Conservation (phyloP, 2,113 vertebrate genomes). For the Ia io region DNA sequence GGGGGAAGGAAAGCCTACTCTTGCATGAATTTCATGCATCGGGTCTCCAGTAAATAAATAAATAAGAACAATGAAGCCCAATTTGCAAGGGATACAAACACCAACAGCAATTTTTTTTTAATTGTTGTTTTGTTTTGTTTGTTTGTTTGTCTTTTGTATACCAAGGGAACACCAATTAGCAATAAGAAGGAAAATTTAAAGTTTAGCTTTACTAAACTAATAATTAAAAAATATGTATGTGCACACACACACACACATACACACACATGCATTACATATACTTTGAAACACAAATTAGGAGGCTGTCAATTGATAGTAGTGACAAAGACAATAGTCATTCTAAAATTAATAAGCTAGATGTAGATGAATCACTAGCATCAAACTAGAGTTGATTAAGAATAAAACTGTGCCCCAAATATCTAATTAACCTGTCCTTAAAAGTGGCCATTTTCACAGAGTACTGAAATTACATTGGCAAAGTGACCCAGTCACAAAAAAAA, state of each 20-base stretch:
- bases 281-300: constrained; percentile 25
- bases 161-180: background rate
- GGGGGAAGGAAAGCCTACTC: too few relatives aligned
- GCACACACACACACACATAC: background rate
- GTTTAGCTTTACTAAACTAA: constrained; percentile 19
- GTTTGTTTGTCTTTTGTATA: background rate
- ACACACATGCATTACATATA: background rate
- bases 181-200: background rate
- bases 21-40: too few relatives aligned
- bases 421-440: background rate
- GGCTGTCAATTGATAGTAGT: background rate
- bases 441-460: background rate
- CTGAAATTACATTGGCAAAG: background rate
- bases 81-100: background rate
- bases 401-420: background rate
- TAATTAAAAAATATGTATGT: background rate
- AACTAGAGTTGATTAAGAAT: background rate
- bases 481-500: background rate
- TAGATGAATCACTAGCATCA: background rate
- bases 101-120: background rate
- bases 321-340: background rate
- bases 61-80: background rate
- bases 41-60: background rate
- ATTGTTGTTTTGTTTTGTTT: background rate
- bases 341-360: background rate